Percentiles rank a stretch among this genome's conserved stretches.
Conservation (phyloP, 2,797 vertebrate genomes). For the Chaetophractus vellerosus region DNA sequence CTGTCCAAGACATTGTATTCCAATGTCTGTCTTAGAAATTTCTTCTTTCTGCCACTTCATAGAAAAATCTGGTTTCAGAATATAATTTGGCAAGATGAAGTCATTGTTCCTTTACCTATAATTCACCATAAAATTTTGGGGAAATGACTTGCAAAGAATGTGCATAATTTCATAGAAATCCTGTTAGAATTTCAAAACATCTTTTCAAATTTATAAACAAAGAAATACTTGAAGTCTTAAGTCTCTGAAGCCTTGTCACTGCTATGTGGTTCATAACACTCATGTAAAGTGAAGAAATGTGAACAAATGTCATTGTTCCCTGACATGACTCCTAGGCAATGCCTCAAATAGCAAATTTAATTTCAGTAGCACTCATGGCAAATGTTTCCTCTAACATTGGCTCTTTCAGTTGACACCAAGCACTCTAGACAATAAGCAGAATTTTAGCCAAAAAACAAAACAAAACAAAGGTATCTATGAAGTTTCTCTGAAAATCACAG, state of each 20-base stretch:
- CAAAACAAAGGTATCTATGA: conserved; percentile 68
- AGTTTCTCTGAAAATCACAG: conserved; percentile 72
- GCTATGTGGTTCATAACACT: conserved; percentile 82
- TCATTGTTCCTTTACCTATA: conserved; percentile 13
- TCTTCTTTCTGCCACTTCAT: conserved; percentile 17
- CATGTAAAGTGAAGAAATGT: conserved; percentile 80
- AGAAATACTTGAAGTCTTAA: conserved; percentile 78
- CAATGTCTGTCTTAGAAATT: background rate
- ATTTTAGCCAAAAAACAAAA: conserved; percentile 66
- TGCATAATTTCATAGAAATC: background rate
- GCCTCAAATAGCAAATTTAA: conserved; percentile 87
- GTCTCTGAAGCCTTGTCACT: conserved; percentile 75
- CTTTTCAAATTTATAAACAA: background rate
- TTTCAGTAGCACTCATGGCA: conserved; percentile 82
- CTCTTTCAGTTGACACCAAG: conserved; percentile 76
- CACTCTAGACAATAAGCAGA: conserved; percentile 72
- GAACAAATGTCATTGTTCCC: conserved; percentile 83
- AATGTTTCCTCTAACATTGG: conserved; percentile 82
- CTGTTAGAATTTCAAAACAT: conserved; percentile 23
- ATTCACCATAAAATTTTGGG: conserved; percentile 34
- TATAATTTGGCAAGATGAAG: conserved; percentile 59
- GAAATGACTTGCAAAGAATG: background rate
- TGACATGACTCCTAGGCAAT: conserved; percentile 85
- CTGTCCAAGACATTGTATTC: conserved; percentile 37
- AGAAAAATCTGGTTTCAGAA: conserved; percentile 59